Base-by-base conservation (phyloP, 1,140 invertebrate genomes). In the Nebria ingens region DNA sequence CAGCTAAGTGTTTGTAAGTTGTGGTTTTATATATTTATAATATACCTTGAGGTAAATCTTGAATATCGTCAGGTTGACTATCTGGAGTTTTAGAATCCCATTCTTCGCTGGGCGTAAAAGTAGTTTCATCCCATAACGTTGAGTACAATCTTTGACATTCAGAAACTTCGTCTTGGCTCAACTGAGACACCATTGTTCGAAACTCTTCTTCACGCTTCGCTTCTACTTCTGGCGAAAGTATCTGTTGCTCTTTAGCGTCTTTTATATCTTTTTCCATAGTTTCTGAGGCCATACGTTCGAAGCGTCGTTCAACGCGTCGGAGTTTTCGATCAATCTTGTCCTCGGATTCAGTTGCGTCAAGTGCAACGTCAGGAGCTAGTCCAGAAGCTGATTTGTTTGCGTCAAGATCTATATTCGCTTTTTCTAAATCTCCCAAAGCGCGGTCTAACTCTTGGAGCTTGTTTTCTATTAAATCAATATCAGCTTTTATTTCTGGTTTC, bases 271-370 rank as follows among this genome's bases (percentile, higher is more conserved):
- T 63, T 49, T 68, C 69, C 52, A 66, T 63, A 40, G 56, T 56
- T 57, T 66, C 61, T 11, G 76, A 75, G 56, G 77, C 75, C 69
- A 81, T 73, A 61, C 77, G 69, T 65, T 79, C 76, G 64, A 81
- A 80, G 64, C 76, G 75, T 52, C 73, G 67, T 62, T 80, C 79
- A 42, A 80, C 74, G 56, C 75, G 69, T 60, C 67, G 68, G 22
- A 68, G 61, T 64, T 71, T 72, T 21, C 68, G 65, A 51, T 68
- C 73, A 42, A 57, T 58, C 62, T 61, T 62, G 54, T 64, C 62
- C 40, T 63, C 61, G 15, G 19, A 54, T 21, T 21, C 21, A 4
- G 20, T n/a, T n/a, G n/a, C n/a, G n/a, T n/a, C n/a, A n/a, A n/a
- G n/a, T n/a, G n/a, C n/a, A n/a, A n/a, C n/a, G n/a, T n/a, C n/a